Base-by-base conservation (phyloP, 35 echinoderm and acorn worm genomes). In the Hemicentrotus pulcherrimus region DNA sequence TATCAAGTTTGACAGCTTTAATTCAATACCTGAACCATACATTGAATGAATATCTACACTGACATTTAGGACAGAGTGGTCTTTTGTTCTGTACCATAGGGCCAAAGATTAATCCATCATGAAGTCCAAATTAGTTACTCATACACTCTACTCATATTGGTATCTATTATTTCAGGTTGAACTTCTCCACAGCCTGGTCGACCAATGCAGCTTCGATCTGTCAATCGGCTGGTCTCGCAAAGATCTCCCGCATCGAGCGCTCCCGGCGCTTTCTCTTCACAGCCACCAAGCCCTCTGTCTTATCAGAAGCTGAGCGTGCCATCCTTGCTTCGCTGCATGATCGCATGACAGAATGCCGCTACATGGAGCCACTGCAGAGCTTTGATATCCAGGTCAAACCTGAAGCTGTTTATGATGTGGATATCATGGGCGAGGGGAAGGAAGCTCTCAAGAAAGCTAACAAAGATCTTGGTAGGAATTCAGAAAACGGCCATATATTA, bases 171-270 rank as follows among this genome's bases (percentile, higher is more conserved):
- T 2, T 28, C 85, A 99, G 98, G 89, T 91, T 99, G 16, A 99
- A 99, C 60, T 99, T 99, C 92, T 99, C 98, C 5, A 99, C 98
- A 94, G 97, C 98, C 10, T 99, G 98, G 98, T 99, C 98, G 22
- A 99, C 98, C 46, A 99, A 99, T 96, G 98, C 98, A 31, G 96
- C 98, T 47, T 99, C 98, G 12, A 99, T 99, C 95, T 99, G 98
- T 94, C 97, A 96, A 32, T 98, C 98, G 28, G 98, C 98, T 92
- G 98, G 98, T 16, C 46, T 99, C 47, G 46, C 60, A 41, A 89
- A 95, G 24, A 96, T 99, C 47, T 96, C 96, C 12, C 95, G 98
- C 47, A 95, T 99, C 30, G 98, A 99, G 88, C 61, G 95, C 47
- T 99, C 97, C 4, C 91, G 96, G n/a, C 92, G 98, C 30, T 97